Percentiles rank a stretch among this genome's conserved stretches.
phyloP scores from a whole-genome alignment of 2,113 vertebrate genomes.

The Xyliphius kryptos region DNA sequence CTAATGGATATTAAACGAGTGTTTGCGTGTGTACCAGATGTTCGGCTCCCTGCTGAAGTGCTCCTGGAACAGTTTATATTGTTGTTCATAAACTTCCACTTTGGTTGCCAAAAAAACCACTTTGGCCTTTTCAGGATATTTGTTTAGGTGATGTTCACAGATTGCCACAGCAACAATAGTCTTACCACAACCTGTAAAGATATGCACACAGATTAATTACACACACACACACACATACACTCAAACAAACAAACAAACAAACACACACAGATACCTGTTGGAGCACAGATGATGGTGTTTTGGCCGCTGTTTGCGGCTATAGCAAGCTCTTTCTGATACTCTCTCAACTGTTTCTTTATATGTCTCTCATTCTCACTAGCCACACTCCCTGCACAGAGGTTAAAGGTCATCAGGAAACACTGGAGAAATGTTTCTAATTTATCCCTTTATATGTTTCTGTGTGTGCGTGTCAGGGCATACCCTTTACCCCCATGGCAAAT shows the following conservation, averaged over 20 bases:
- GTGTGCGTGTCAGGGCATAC: constrained; percentile 11
- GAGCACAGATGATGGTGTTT: constrained; percentile 52
- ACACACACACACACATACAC: neutral
- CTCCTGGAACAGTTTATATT: too few relatives aligned
- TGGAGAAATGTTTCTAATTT: too few relatives aligned
- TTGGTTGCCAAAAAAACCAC: too few relatives aligned
- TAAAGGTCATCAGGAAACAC: too few relatives aligned
- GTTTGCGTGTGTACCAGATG: too few relatives aligned
- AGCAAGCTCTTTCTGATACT: constrained; percentile 47
- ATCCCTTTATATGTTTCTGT: neutral
- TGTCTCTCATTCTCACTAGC: neutral
- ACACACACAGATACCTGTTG: constrained; percentile 40
- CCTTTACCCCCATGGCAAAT: neutral
- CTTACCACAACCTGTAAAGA: too few relatives aligned
- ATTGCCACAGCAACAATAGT: too few relatives aligned
- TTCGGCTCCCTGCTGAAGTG: too few relatives aligned
- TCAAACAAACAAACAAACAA: neutral
- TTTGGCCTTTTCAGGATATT: too few relatives aligned
- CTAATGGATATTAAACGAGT: too few relatives aligned
- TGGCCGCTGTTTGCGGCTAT: constrained; percentile 21
- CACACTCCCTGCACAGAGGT: constrained; percentile 14
- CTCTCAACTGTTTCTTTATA: constrained; percentile 36
- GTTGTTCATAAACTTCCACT: too few relatives aligned
- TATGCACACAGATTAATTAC: neutral
- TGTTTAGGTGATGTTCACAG: too few relatives aligned